A percentile compares a stretch with the other conserved stretches of the same genome.
These are phyloP conservation scores for Lottia gigantea DNA, from an alignment of 2,888 invertebrate species.

Conservation along the genomic window DNA sequence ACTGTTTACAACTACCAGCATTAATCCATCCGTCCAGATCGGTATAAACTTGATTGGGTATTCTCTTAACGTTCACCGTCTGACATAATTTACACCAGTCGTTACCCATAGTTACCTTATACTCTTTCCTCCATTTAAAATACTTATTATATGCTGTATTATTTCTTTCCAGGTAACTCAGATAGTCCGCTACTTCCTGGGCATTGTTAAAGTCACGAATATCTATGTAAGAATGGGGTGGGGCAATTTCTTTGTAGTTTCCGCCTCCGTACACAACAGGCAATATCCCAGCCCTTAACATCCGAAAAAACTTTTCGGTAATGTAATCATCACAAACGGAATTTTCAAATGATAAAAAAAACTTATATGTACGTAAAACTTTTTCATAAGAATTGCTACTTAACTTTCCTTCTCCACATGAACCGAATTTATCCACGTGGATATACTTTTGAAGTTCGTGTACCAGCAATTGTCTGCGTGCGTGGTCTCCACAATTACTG, in stretches of 20 bases:
- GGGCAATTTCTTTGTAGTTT: slow-evolving; percentile 13
- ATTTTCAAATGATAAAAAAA: slow-evolving; percentile 21
- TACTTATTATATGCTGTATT: slow-evolving; percentile 17
- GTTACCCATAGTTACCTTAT: background rate
- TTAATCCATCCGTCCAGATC: slow-evolving; percentile 12
- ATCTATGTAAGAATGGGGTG: slow-evolving; percentile 18
- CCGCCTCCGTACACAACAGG: slow-evolving; percentile 15
- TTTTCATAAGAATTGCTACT: background rate
- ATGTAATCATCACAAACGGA: slow-evolving; percentile 17
- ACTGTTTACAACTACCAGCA: slow-evolving; percentile 13
- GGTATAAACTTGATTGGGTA: slow-evolving; percentile 12
- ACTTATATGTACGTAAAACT: slow-evolving; percentile 18
- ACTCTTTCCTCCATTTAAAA: slow-evolving; percentile 16
- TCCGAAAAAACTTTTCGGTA: slow-evolving; percentile 16
- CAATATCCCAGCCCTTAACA: background rate
- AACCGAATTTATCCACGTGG: slow-evolving; percentile 13
- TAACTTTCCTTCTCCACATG: slow-evolving; percentile 10
- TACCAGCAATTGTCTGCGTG: slow-evolving; percentile 11
- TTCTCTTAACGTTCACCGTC: background rate
- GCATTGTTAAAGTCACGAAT: slow-evolving; percentile 14
- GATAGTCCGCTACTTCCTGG: slow-evolving; percentile 7
- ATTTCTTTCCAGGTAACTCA: slow-evolving; percentile 15
- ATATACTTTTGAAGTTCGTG: slow-evolving; percentile 15
- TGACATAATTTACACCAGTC: slow-evolving; percentile 8
- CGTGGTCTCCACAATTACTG: slow-evolving; percentile 13